Conservation (phyloP, 2,888 invertebrate genomes). For the Thymelicus lineola region DNA sequence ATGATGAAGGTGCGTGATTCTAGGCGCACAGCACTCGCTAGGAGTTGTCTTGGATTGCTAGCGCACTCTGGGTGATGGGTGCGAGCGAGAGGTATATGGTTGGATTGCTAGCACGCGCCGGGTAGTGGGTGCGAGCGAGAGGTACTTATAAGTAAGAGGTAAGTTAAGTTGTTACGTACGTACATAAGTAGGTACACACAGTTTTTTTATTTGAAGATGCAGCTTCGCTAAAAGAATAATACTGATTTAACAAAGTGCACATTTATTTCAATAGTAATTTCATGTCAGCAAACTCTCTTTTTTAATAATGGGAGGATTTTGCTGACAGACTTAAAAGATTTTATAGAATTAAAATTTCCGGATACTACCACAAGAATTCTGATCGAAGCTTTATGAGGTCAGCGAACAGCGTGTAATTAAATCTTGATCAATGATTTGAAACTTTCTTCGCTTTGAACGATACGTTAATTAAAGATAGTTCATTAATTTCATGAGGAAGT, state of each 20-base stretch:
- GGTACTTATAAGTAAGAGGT: no score
- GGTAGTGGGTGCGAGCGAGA: no score
- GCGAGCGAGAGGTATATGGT: no score
- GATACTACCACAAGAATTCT: not conserved
- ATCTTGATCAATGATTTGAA: slow-evolving; percentile 4
- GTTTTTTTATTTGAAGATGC: no score
- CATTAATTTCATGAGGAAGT: not conserved
- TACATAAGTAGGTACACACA: no score
- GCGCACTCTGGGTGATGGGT: no score
- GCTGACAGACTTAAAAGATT: slow-evolving; percentile 7
- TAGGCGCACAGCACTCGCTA: no score
- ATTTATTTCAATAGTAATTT: not conserved
- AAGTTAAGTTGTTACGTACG: no score
- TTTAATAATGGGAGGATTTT: not conserved
- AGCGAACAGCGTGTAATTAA: not conserved
- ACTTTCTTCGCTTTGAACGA: slow-evolving; percentile 1
- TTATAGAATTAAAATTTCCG: slow-evolving; percentile 6
- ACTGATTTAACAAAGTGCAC: not conserved
- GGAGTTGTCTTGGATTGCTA: no score
- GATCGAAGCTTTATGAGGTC: slow-evolving; percentile 11
- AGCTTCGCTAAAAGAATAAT: not conserved
- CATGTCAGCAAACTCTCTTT: not conserved
- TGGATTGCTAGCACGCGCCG: no score
- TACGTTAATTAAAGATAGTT: not conserved
- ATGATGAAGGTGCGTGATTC: no score